Conservation (phyloP, 2,888 invertebrate genomes). For the Prosopocoilus inquinatus region DNA sequence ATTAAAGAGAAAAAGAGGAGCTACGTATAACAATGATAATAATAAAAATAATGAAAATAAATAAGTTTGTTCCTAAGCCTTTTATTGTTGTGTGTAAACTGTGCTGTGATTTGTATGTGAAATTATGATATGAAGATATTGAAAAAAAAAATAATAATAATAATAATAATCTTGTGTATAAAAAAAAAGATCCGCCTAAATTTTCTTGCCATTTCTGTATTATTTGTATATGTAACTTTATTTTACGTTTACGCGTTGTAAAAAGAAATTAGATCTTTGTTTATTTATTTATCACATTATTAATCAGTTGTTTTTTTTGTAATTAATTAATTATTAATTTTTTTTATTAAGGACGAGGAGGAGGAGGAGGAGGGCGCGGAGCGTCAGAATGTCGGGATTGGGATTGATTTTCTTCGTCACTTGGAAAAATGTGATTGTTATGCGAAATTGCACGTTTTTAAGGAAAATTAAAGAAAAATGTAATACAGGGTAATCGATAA, state of each 20-base stretch:
- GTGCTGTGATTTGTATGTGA: slow-evolving; percentile 51
- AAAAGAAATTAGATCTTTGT: slow-evolving; percentile 31
- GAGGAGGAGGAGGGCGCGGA: neutral
- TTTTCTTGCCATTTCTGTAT: slow-evolving; percentile 53
- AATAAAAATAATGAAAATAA: neutral
- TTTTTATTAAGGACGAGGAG: neutral
- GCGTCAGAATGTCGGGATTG: too few species aligned
- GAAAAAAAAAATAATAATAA: too few species aligned
- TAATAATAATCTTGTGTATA: slow-evolving; percentile 23
- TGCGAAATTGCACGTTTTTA: too few species aligned
- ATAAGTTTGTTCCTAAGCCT: slow-evolving; percentile 45
- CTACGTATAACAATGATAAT: too few species aligned
- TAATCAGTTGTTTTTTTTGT: slow-evolving; percentile 20
- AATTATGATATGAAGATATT: slow-evolving; percentile 39
- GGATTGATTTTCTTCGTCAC: too few species aligned
- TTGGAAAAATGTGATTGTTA: neutral
- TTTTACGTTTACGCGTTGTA: slow-evolving; percentile 15
- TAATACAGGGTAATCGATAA: slow-evolving; percentile 2
- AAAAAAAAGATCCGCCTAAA: slow-evolving; percentile 41
- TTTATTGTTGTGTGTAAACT: slow-evolving; percentile 32
- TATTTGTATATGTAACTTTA: slow-evolving; percentile 41
- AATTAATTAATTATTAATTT: slow-evolving; percentile 1
- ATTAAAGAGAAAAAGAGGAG: slow-evolving; percentile 2
- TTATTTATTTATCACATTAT: slow-evolving; percentile 30
- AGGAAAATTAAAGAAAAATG: too few species aligned